Base-by-base conservation (phyloP, 2,888 invertebrate genomes). In the Argyra leucocephala region DNA sequence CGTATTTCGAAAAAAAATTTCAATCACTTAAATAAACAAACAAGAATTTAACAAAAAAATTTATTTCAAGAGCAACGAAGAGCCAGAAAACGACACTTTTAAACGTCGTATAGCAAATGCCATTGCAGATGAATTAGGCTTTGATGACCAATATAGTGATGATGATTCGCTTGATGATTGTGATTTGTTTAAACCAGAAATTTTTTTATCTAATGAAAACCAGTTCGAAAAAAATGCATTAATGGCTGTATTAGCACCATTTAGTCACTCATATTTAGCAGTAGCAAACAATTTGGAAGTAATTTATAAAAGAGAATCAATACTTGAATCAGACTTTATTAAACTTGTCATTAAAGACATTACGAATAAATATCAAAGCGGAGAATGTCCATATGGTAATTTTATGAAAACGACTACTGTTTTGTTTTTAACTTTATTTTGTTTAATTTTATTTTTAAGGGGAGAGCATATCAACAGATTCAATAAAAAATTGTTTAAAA, bases 381-480 rank as follows among this genome's bases (percentile, higher is more conserved):
- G 84, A 69, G 77, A 76, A 73, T 83, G 87, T 71, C 76, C 76
- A 63, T 89, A 86, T 76, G 87, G 89, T 89, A 74, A 80, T 79
- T 79, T 48, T 15, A 63, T 68, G 22, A 63, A 62, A 22, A 18
- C 12, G 23, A 22, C n/a, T 22, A 58, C 4, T 6, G 26, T 26
- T 6, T 26, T n/a, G 5, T 26, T 6, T 26, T 9, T 26, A 26
- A 26, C 26, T 6, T 4, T 9, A 6, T 4, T 6, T 61, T 10
- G 48, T 66, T 62, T 63, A 61, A 59, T 31, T 60, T 37, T 61
- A 12, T 37, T 31, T 79, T 81, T 3, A 80, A 95, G 95, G 89
- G 70, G 95, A 96, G 80, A 91, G 93, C 73, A 86, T 93, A 63
- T 91, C 92, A 9, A 87, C 90, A 10, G 94, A 95, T 76, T 88